These are phyloP conservation scores for Sebastes itinus DNA, from an alignment of 2,797 vertebrate species.

Conservation along the genomic window DNA sequence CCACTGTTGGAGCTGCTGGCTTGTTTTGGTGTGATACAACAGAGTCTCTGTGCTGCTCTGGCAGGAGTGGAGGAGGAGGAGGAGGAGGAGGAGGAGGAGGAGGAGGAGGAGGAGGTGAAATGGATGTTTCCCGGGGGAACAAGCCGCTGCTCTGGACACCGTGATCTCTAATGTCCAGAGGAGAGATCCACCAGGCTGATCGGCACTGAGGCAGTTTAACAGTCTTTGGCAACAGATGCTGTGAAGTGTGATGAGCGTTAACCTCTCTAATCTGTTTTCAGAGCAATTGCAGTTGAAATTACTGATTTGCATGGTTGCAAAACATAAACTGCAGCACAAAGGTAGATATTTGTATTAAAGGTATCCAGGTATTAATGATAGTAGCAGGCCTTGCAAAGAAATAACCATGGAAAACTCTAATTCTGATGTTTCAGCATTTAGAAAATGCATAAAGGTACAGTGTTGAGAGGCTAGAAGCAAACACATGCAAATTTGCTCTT, in stretches of 20 bases:
- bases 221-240: neutral
- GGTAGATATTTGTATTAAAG: neutral
- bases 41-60: constrained; percentile 64
- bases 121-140: constrained; percentile 49
- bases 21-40: constrained; percentile 60
- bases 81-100: neutral
- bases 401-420: neutral
- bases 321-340: neutral
- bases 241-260: neutral
- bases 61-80: constrained; percentile 5
- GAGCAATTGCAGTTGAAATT: neutral
- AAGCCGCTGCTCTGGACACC: constrained; percentile 15
- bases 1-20: constrained; percentile 1
- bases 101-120: constrained; percentile 13
- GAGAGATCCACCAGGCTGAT: constrained; percentile 21
- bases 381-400: neutral
- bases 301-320: neutral
- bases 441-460: neutral
- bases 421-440: neutral
- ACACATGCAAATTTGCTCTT: neutral
- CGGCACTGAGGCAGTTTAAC: neutral
- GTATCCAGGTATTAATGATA: neutral
- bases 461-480: neutral
- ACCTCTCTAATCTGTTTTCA: neutral
- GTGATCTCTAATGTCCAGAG: neutral